phyloP scores from a whole-genome alignment of 92 coral and sea anemone species.

The Epizoanthus ramosus region DNA sequence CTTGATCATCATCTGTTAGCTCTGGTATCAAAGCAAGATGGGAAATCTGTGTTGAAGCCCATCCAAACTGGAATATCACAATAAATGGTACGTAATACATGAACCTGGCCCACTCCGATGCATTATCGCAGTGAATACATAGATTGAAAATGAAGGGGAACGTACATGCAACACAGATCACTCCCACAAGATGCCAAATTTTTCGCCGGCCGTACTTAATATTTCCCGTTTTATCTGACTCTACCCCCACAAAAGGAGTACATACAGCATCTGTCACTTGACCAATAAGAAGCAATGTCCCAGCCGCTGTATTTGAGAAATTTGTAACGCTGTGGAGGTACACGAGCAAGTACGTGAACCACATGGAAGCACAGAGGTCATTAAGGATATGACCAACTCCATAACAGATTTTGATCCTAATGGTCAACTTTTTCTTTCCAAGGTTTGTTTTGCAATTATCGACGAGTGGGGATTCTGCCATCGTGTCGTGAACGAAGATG shows the following conservation, averaged over 20 bases:
- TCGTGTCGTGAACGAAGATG: too few species aligned
- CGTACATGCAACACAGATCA: conserved; percentile 65
- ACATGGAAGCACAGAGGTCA: conserved; percentile 95
- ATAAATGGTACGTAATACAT: conserved; percentile 87
- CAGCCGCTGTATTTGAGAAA: conserved; percentile 79
- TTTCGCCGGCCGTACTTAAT: conserved; percentile 85
- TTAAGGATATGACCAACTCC: conserved; percentile 93
- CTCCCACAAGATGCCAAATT: conserved; percentile 96
- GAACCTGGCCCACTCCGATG: conserved; percentile 77
- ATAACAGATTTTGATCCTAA: conserved; percentile 78
- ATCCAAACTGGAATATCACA: conserved; percentile 92
- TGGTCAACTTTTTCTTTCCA: too few species aligned
- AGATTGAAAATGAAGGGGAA: conserved; percentile 92
- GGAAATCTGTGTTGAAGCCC: conserved; percentile 98
- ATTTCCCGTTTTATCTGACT: conserved; percentile 80
- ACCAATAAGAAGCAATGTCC: conserved; percentile 80
- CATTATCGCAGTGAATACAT: conserved; percentile 73
- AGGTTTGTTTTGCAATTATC: conserved; percentile 8
- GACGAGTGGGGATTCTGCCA: too few species aligned
- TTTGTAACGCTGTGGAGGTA: conserved; percentile 86
- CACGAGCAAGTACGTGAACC: conserved; percentile 91
- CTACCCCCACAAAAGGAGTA: conserved; percentile 93
- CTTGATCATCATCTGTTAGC: conserved; percentile 73
- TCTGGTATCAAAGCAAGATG: conserved; percentile 95
- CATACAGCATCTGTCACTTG: conserved; percentile 94